Conservation (phyloP, 2,888 invertebrate species). For the Prosapia bicincta region DNA sequence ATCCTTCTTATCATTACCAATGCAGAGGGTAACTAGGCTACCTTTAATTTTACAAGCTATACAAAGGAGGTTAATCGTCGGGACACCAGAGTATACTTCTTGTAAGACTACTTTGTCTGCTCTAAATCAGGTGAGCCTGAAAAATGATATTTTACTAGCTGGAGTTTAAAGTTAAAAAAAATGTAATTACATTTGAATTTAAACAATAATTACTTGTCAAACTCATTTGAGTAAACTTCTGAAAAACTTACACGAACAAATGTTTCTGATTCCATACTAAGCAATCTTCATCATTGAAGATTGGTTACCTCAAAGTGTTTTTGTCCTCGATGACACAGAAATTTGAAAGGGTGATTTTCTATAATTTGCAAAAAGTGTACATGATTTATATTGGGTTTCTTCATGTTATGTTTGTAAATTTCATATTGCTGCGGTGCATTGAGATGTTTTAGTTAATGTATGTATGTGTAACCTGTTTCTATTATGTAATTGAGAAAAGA, state of each 20-base stretch:
- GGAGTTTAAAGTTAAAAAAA: too few species aligned
- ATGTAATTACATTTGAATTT: neutral
- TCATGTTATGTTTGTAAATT: too few species aligned
- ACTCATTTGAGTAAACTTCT: neutral
- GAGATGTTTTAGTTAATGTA: too few species aligned
- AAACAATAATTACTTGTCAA: too few species aligned
- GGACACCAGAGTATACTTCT: conserved; percentile 6
- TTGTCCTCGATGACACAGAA: too few species aligned
- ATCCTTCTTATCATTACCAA: conserved; percentile 25
- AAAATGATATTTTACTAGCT: neutral
- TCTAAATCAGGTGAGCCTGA: conserved; percentile 15
- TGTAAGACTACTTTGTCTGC: conserved; percentile 12
- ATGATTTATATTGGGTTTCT: too few species aligned
- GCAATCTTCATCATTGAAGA: neutral
- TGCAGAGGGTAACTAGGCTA: conserved; percentile 25
- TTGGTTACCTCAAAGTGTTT: neutral
- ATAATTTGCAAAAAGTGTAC: too few species aligned
- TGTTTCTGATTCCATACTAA: neutral
- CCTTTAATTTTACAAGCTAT: conserved; percentile 25
- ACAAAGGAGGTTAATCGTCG: conserved; percentile 5
- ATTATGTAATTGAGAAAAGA: too few species aligned
- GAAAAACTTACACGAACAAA: neutral
- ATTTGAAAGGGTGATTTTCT: too few species aligned
- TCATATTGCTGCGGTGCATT: too few species aligned
- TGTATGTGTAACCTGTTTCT: too few species aligned